These are phyloP conservation scores for Hydroisotoma schaefferi DNA, from an alignment of 2,888 invertebrate genomes.

Conservation along the genomic window DNA sequence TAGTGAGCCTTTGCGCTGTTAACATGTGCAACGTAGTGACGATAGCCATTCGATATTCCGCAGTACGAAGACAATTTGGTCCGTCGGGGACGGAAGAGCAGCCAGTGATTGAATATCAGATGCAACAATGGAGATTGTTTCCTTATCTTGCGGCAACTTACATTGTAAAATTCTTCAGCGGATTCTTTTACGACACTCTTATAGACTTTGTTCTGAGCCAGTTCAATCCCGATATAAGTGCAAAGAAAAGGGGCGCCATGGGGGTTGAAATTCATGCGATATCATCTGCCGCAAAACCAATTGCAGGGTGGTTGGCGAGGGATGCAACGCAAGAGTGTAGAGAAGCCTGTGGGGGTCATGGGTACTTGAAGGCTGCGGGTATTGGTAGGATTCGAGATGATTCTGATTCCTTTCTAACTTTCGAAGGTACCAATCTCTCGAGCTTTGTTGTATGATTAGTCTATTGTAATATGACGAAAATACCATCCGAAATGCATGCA, in stretches of 20 bases:
- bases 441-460: too few species aligned
- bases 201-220: slow-evolving; percentile 37
- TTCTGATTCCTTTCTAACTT: slow-evolving; percentile 84
- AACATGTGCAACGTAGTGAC: slow-evolving; percentile 48
- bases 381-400: slow-evolving; percentile 78
- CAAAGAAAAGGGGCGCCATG: slow-evolving; percentile 44
- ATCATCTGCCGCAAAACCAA: slow-evolving; percentile 57
- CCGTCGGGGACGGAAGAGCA: slow-evolving; percentile 35
- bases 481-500: not conserved
- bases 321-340: slow-evolving; percentile 83
- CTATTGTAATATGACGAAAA: not conserved
- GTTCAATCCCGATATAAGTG: slow-evolving; percentile 31
- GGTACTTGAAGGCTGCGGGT: slow-evolving; percentile 78
- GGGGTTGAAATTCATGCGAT: slow-evolving; percentile 59
- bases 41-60: slow-evolving; percentile 58
- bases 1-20: slow-evolving; percentile 38
- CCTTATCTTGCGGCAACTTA: slow-evolving; percentile 55
- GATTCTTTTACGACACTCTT: slow-evolving; percentile 48
- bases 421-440: slow-evolving; percentile 59
- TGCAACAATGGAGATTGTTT: slow-evolving; percentile 56
- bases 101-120: slow-evolving; percentile 47
- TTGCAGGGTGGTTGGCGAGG: slow-evolving; percentile 78
- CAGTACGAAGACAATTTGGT: slow-evolving; percentile 52
- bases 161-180: slow-evolving; percentile 52
- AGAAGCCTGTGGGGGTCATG: slow-evolving; percentile 63